Conservation (phyloP, 1,140 invertebrate genomes). For the Brachionus koreanus region DNA sequence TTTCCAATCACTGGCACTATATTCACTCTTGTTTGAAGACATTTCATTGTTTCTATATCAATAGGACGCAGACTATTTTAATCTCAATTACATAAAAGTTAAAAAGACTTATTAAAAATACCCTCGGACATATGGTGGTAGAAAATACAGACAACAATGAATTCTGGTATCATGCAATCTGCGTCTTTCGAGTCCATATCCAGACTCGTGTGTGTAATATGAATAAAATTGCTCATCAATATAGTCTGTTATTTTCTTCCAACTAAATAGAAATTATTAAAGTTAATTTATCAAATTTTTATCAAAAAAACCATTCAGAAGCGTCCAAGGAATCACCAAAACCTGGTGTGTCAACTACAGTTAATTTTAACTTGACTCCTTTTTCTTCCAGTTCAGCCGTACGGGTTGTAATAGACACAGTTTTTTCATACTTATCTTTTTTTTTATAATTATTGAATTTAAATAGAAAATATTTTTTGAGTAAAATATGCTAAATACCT, state of each 20-base stretch:
- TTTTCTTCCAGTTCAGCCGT: conserved; percentile 55
- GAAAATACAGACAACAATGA: conserved; percentile 93
- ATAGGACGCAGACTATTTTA: conserved; percentile 74
- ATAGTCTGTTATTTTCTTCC: conserved; percentile 91
- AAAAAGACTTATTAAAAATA: conserved; percentile 57
- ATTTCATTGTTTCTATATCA: conserved; percentile 91
- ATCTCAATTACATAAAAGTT: neutral
- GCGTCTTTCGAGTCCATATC: conserved; percentile 73
- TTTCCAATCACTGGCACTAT: conserved; percentile 94
- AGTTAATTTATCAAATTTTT: conserved; percentile 70
- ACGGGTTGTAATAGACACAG: conserved; percentile 44
- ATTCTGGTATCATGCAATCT: conserved; percentile 90
- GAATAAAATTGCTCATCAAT: conserved; percentile 93
- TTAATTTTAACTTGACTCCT: conserved; percentile 68
- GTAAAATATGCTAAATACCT: conserved; percentile 21
- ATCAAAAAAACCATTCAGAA: conserved; percentile 65
- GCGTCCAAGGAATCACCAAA: conserved; percentile 99
- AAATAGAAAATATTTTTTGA: too few species aligned
- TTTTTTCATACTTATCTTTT: conserved; percentile 43
- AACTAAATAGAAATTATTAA: conserved; percentile 72
- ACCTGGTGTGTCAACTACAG: conserved; percentile 90
- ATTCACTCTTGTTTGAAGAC: conserved; percentile 90
- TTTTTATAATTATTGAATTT: neutral
- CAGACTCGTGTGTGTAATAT: conserved; percentile 88
- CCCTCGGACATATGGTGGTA: conserved; percentile 93